Evolutionary conservation across 2,113 vertebrate species (phyloP).

Genomic region (Brienomyrus longianalis): DNA sequence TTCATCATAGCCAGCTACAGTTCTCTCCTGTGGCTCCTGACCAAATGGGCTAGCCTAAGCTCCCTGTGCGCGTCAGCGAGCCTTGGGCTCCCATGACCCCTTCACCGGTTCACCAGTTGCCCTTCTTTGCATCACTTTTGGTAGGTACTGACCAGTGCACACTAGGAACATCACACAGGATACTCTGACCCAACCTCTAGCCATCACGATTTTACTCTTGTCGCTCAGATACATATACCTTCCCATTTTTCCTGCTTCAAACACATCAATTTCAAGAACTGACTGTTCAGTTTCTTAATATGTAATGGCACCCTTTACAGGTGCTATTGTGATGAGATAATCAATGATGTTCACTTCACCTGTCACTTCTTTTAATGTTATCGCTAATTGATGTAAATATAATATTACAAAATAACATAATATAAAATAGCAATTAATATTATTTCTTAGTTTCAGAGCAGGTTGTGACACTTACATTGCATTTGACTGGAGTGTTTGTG

Average conservation of each 20-base stretch:
- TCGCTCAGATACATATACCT: not conserved
- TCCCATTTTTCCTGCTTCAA: not conserved
- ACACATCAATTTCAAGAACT: not conserved
- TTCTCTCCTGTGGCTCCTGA: not conserved
- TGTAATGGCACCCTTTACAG: not conserved
- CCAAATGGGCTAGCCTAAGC: not conserved
- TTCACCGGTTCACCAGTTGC: not conserved
- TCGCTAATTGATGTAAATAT: not conserved
- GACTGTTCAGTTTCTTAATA: not conserved
- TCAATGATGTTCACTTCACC: not conserved
- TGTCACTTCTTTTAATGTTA: not conserved
- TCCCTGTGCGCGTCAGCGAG: not conserved
- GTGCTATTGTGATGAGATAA: not conserved
- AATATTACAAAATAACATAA: not conserved
- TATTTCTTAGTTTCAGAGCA: not conserved
- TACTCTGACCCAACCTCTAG: not conserved
- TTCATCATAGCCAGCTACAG: not conserved
- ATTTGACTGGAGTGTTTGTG: not conserved
- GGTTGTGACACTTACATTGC: constrained; percentile 10
- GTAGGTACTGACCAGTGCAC: not conserved
- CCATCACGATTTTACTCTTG: not conserved
- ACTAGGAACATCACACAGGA: not conserved
- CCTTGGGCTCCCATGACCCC: not conserved
- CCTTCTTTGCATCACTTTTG: not conserved
- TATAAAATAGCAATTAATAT: not conserved